Percentiles rank a stretch among this genome's conserved stretches.
Conservation (phyloP, 1,140 invertebrate species). For the Diprion similis region DNA sequence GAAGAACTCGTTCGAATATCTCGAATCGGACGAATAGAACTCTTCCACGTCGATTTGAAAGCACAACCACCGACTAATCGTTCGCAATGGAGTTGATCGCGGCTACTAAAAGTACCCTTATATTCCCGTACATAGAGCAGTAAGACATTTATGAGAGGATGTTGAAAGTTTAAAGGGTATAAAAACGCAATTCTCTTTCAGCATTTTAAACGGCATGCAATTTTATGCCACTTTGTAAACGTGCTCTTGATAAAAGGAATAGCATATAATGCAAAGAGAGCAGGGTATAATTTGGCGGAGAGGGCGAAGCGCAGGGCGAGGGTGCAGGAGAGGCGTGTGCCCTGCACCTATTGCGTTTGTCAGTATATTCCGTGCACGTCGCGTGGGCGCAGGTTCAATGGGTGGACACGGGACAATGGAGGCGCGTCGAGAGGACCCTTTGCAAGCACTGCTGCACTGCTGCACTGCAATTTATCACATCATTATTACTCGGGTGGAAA, state of each 20-base stretch:
- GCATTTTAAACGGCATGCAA: neutral
- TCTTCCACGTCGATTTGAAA: no score
- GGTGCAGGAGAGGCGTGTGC: neutral
- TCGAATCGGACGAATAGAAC: no score
- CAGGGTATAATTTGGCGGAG: neutral
- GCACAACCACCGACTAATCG: no score
- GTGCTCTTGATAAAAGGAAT: neutral
- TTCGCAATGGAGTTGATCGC: no score
- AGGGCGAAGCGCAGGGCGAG: neutral
- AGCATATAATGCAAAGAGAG: neutral
- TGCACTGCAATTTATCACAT: neutral
- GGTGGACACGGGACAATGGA: neutral
- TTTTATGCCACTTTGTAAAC: neutral
- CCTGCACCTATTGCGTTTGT: neutral
- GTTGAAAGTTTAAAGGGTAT: no score
- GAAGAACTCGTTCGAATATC: no score
- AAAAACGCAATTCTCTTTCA: no score
- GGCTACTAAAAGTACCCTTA: no score
- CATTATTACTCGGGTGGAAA: slow-evolving; percentile 2
- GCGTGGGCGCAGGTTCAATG: neutral
- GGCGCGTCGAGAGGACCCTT: neutral
- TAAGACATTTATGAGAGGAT: no score
- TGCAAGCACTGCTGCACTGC: neutral
- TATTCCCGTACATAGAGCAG: no score
- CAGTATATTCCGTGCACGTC: neutral